phyloP scores from a whole-genome alignment of 2,797 vertebrate species.

The Xenentodon cancila region DNA sequence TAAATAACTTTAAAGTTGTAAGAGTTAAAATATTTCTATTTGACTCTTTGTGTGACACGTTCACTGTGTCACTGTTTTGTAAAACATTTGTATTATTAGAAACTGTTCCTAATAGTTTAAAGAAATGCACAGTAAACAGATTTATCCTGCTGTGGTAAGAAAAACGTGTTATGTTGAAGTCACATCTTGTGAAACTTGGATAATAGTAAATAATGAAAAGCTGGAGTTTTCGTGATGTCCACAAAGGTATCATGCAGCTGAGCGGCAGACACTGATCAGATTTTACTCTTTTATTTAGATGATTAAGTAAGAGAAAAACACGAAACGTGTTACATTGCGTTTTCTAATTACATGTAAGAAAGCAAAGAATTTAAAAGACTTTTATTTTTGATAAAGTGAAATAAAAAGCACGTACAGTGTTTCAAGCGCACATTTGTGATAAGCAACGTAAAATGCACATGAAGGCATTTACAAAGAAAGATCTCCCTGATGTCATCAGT shows the following conservation, averaged over 20 bases:
- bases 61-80: too few relatives aligned
- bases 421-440: slow-evolving; percentile 54
- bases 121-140: too few relatives aligned
- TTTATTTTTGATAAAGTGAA: slow-evolving; percentile 59
- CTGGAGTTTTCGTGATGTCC: slow-evolving; percentile 26
- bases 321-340: background rate
- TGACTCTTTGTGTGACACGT: too few relatives aligned
- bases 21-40: too few relatives aligned
- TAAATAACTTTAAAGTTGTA: too few relatives aligned
- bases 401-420: slow-evolving; percentile 69
- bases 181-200: too few relatives aligned
- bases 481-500: slow-evolving; percentile 27
- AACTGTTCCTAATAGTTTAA: too few relatives aligned
- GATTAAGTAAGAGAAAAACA: slow-evolving; percentile 3
- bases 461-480: slow-evolving; percentile 40
- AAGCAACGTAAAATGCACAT: slow-evolving; percentile 15
- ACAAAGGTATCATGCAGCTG: slow-evolving; percentile 56
- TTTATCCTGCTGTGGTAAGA: too few relatives aligned
- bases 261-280: background rate
- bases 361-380: slow-evolving; percentile 6
- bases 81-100: too few relatives aligned
- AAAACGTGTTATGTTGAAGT: too few relatives aligned
- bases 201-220: background rate
- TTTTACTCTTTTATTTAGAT: background rate
- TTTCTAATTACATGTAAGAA: background rate